A percentile compares a stretch with the other conserved stretches of the same genome.
phyloP scores from a whole-genome alignment of 2,888 invertebrate genomes.

The Chloroclysta siterata region DNA sequence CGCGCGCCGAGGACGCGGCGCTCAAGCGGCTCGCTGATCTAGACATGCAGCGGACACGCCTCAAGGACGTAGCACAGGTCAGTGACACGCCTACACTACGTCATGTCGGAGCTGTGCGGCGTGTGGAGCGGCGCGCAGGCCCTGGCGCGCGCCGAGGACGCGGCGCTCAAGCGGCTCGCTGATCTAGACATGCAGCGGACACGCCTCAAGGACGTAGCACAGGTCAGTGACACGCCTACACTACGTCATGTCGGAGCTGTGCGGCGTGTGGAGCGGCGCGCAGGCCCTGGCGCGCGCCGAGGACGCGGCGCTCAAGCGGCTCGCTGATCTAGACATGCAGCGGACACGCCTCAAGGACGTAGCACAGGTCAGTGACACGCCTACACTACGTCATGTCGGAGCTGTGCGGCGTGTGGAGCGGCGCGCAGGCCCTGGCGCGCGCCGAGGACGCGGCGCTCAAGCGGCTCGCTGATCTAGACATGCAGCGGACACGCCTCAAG shows the following conservation, averaged over 20 bases:
- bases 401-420: constrained; percentile 60
- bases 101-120: constrained; percentile 48
- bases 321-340: constrained; percentile 92
- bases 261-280: constrained; percentile 59
- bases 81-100: constrained; percentile 22
- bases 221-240: constrained; percentile 62
- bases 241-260: constrained; percentile 47
- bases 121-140: constrained; percentile 61
- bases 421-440: constrained; percentile 64
- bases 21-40: constrained; percentile 91
- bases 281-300: constrained; percentile 85
- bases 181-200: constrained; percentile 92
- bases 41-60: constrained; percentile 89
- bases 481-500: constrained; percentile 87
- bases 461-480: constrained; percentile 90
- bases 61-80: constrained; percentile 86
- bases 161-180: constrained; percentile 89
- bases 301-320: constrained; percentile 90
- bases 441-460: constrained; percentile 92
- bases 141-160: constrained; percentile 88
- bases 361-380: constrained; percentile 77
- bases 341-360: constrained; percentile 85
- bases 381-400: constrained; percentile 39
- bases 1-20: constrained; percentile 90
- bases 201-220: constrained; percentile 86